These are phyloP conservation scores for Cygnus atratus DNA, from an alignment of 2,113 vertebrate genomes.

Conservation along the genomic window DNA sequence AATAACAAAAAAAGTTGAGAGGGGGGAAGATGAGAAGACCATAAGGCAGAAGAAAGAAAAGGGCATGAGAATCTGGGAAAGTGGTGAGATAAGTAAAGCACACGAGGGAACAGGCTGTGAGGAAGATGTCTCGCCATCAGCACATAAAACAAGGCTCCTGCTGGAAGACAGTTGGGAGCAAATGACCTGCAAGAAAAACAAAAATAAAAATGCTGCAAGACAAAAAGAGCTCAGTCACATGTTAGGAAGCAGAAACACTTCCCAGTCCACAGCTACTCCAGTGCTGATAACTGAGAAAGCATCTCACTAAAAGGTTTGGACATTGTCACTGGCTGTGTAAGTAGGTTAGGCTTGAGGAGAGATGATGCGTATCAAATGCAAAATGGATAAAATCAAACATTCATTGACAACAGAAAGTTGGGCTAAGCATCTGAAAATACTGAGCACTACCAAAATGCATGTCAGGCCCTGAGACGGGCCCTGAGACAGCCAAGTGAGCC, in stretches of 20 bases:
- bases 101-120: background rate
- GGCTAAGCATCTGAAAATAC: background rate
- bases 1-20: background rate
- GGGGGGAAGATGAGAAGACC: background rate
- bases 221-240: background rate
- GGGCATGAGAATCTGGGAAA: constrained; percentile 2
- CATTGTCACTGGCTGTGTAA: background rate
- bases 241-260: background rate
- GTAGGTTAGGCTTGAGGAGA: background rate
- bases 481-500: background rate
- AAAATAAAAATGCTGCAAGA: background rate
- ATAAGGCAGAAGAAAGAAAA: background rate
- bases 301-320: background rate
- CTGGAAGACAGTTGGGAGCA: background rate
- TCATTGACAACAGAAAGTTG: background rate
- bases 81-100: background rate
- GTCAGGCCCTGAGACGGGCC: background rate
- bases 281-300: background rate
- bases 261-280: background rate
- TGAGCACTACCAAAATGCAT: background rate
- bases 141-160: background rate
- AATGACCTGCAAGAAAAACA: background rate
- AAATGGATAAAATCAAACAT: background rate
- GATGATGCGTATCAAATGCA: background rate
- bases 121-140: background rate